A percentile compares a stretch with the other conserved stretches of the same genome.
Conservation (phyloP, 2,797 vertebrate genomes). For the Sebastes alutus region DNA sequence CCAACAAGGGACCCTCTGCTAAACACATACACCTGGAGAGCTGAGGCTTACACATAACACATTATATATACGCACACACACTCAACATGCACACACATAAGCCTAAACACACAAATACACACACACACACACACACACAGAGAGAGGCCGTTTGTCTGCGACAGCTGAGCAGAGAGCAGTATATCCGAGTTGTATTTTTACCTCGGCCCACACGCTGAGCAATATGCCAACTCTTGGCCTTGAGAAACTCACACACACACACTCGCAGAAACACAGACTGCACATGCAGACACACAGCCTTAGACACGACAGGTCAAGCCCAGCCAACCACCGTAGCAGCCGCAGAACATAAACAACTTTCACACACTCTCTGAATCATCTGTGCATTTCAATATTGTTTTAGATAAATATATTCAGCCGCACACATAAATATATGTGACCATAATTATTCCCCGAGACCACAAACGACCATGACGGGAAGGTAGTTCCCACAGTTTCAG, state of each 20-base stretch:
- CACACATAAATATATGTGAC: slow-evolving; percentile 74
- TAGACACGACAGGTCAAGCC: slow-evolving; percentile 73
- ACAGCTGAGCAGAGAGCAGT: slow-evolving; percentile 70
- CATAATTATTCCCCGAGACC: slow-evolving; percentile 75
- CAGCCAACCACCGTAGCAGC: slow-evolving; percentile 61
- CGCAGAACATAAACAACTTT: slow-evolving; percentile 82
- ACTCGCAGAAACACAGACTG: slow-evolving; percentile 10
- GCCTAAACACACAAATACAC: not conserved
- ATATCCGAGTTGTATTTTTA: slow-evolving; percentile 77
- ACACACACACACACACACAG: not conserved
- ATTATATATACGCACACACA: slow-evolving; percentile 2
- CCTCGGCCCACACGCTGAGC: slow-evolving; percentile 75
- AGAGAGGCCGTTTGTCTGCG: slow-evolving; percentile 42
- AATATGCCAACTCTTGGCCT: slow-evolving; percentile 78
- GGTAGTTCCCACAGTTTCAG: slow-evolving; percentile 77
- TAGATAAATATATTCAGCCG: slow-evolving; percentile 78
- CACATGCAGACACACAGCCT: slow-evolving; percentile 67
- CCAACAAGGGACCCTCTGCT: slow-evolving; percentile 4
- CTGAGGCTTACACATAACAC: not conserved
- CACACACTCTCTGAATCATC: slow-evolving; percentile 80
- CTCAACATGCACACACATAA: not conserved
- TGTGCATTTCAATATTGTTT: slow-evolving; percentile 77
- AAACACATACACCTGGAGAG: slow-evolving; percentile 33
- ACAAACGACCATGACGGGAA: slow-evolving; percentile 75
- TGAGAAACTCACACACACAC: slow-evolving; percentile 58